Evolutionary conservation across 2,113 vertebrate genomes (phyloP).

Genomic region (Cathartes aura): DNA sequence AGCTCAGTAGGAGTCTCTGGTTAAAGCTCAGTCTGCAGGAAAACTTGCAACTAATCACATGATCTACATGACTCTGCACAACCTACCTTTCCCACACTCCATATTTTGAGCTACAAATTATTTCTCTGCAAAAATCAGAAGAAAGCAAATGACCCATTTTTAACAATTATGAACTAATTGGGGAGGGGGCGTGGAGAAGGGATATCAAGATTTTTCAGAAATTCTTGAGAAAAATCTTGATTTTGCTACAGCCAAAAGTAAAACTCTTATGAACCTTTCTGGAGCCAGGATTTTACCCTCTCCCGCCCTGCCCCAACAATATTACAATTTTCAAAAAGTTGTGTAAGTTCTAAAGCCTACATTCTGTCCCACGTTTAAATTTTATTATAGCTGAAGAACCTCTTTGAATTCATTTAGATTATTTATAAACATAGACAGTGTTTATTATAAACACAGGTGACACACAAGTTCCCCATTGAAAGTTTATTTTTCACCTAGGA

Average conservation of each 20-base stretch:
- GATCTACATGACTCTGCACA: neutral
- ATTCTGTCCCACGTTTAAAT: neutral
- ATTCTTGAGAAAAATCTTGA: neutral
- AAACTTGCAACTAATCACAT: neutral
- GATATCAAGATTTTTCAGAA: neutral
- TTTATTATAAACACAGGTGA: neutral
- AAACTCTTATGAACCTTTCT: neutral
- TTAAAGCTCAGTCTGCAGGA: neutral
- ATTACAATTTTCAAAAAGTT: neutral
- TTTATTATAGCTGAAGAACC: neutral
- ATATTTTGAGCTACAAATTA: neutral
- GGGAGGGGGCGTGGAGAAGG: rapidly evolving
- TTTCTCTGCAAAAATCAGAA: neutral
- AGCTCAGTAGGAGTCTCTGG: neutral
- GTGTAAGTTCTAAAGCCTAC: neutral
- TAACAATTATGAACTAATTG: neutral
- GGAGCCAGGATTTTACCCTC: neutral
- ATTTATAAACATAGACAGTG: neutral
- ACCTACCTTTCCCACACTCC: neutral
- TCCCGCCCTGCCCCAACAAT: rapidly evolving
- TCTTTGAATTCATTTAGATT: neutral
- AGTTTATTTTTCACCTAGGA: neutral
- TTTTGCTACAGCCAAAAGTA: neutral
- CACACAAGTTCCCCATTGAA: neutral
- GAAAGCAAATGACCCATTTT: neutral